Conservation (phyloP, 2,113 vertebrate genomes). For the Hiodon alosoides region DNA sequence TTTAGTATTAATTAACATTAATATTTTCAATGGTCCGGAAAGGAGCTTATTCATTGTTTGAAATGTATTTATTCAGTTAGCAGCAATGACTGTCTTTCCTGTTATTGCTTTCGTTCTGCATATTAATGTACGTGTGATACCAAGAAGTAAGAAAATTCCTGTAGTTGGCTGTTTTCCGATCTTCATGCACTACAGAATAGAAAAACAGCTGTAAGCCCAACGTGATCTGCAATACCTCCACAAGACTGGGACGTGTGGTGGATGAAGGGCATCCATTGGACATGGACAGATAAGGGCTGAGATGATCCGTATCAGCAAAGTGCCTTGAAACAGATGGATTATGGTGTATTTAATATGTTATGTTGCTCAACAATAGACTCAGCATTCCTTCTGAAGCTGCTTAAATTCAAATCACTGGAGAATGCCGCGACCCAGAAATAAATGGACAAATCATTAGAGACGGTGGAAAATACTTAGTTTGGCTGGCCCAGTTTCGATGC, state of each 20-base stretch:
- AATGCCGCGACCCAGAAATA: conserved; percentile 3
- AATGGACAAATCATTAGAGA: not conserved
- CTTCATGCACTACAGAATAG: not conserved
- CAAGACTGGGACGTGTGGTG: not conserved
- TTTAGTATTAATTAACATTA: too few species aligned
- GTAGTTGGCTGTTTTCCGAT: not conserved
- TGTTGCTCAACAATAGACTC: not conserved
- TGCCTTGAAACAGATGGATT: conserved; percentile 2
- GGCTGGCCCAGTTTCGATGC: conserved; percentile 1
- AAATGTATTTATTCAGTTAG: not conserved
- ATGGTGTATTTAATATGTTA: not conserved
- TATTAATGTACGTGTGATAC: not conserved
- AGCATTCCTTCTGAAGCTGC: conserved; percentile 2
- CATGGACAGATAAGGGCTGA: conserved; percentile 4
- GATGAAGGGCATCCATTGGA: conserved; percentile 4
- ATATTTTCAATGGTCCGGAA: not conserved
- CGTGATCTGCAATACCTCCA: not conserved
- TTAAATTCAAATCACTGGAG: not conserved
- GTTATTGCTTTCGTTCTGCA: too few species aligned
- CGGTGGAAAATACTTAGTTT: conserved; percentile 1
- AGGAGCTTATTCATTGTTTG: not conserved
- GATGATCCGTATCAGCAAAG: not conserved
- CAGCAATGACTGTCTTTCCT: too few species aligned
- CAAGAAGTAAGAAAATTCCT: not conserved
- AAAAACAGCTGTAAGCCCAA: not conserved